These are phyloP conservation scores for Panthera leo DNA, from an alignment of 2,113 vertebrate species.

Conservation along the genomic window DNA sequence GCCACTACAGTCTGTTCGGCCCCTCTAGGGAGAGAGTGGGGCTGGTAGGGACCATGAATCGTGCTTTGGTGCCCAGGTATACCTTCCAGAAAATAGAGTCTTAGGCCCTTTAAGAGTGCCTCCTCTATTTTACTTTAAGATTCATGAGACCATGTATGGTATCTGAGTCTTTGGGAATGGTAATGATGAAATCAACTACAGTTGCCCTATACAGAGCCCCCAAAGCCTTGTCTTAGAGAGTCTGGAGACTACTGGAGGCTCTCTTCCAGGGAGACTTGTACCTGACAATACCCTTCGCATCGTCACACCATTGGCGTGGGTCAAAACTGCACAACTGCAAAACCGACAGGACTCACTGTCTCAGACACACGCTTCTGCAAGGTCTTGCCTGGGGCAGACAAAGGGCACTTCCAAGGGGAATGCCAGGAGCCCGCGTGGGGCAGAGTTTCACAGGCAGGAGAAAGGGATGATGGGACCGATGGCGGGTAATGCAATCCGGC, in stretches of 20 bases:
- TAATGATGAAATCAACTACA: neutral
- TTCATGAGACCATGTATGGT: neutral
- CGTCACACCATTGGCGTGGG: neutral
- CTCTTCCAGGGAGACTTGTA: neutral
- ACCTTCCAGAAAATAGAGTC: neutral
- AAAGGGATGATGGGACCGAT: neutral
- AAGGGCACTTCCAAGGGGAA: neutral
- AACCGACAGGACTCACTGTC: neutral
- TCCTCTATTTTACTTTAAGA: neutral
- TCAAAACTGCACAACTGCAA: neutral
- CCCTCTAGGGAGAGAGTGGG: neutral
- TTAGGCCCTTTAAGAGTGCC: neutral
- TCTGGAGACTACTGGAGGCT: neutral
- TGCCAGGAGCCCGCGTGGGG: neutral
- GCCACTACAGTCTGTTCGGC: neutral
- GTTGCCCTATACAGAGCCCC: neutral
- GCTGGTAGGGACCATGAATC: neutral
- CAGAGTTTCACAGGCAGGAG: neutral
- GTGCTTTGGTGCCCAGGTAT: neutral
- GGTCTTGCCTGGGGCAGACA: neutral
- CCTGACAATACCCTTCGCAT: neutral
- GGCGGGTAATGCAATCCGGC: neutral
- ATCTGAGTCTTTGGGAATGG: neutral
- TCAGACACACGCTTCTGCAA: neutral
- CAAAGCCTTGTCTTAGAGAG: neutral